These are phyloP conservation scores for Oryzias sinensis DNA, from an alignment of 2,797 vertebrate genomes.

Conservation along the genomic window DNA sequence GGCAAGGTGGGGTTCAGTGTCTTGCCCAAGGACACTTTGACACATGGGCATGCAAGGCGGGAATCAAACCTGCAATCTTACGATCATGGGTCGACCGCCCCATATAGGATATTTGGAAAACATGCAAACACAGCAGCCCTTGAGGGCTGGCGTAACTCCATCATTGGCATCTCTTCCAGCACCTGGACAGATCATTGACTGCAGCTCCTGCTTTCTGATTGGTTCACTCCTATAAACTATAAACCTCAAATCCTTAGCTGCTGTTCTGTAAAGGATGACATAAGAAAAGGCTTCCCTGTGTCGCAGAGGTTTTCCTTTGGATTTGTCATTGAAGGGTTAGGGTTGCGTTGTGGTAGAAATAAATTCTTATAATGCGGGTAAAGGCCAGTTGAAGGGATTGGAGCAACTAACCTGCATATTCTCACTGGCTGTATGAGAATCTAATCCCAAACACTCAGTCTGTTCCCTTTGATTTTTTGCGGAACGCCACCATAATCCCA, in stretches of 20 bases:
- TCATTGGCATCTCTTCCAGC: conserved; percentile 34
- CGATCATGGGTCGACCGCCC: too few species aligned
- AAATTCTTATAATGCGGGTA: conserved; percentile 16
- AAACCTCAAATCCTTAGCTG: conserved; percentile 4
- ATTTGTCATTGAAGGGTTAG: conserved; percentile 24
- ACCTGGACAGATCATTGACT: conserved; percentile 36
- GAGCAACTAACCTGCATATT: conserved; percentile 44
- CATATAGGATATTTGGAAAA: too few species aligned
- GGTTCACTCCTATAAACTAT: conserved; percentile 1
- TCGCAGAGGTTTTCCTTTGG: conserved; percentile 24
- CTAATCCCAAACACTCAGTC: conserved; percentile 60
- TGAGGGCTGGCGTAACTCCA: too few species aligned
- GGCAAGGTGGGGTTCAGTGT: too few species aligned
- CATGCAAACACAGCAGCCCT: too few species aligned
- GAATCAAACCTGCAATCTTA: too few species aligned
- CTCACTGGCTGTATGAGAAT: conserved; percentile 42
- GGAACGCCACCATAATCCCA: conserved; percentile 59
- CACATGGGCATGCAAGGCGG: too few species aligned
- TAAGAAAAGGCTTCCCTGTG: conserved; percentile 18
- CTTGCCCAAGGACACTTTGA: too few species aligned
- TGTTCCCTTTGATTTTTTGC: conserved; percentile 59
- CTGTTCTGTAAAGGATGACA: conserved; percentile 4
- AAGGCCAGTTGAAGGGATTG: conserved; percentile 18
- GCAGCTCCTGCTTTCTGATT: conserved; percentile 19
- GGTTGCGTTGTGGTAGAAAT: conserved; percentile 9